These are phyloP conservation scores for Acrobasis suavella DNA, from an alignment of 2,888 invertebrate genomes.

Conservation along the genomic window DNA sequence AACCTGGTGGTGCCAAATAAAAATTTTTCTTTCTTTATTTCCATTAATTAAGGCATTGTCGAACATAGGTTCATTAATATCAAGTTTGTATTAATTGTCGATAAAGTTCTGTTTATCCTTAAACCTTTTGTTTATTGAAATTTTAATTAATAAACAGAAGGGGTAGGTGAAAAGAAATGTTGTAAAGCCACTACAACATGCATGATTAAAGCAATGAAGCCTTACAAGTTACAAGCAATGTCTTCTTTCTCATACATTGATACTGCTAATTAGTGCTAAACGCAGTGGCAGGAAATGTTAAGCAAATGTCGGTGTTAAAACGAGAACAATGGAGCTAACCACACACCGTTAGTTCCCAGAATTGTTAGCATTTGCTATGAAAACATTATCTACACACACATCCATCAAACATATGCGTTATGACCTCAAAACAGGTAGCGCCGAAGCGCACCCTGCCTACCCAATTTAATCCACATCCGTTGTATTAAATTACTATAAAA, in stretches of 20 bases:
- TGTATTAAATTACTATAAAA: constrained; percentile 76
- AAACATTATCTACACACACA: constrained; percentile 57
- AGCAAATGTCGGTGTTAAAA: constrained; percentile 56
- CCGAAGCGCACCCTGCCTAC: constrained; percentile 76
- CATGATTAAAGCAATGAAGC: constrained; percentile 5
- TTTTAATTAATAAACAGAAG: not conserved
- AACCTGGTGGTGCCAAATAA: too few relatives aligned
- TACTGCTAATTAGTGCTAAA: constrained; percentile 61
- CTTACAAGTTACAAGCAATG: constrained; percentile 35
- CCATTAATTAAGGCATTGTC: too few relatives aligned
- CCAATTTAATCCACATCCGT: constrained; percentile 81
- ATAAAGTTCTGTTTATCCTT: too few relatives aligned
- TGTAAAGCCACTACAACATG: not conserved
- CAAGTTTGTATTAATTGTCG: too few relatives aligned
- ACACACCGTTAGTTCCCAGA: constrained; percentile 64
- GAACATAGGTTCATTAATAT: too few relatives aligned
- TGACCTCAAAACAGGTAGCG: constrained; percentile 77
- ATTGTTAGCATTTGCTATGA: constrained; percentile 60
- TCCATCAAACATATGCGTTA: constrained; percentile 46
- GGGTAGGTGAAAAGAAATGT: constrained; percentile 1
- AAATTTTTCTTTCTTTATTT: too few relatives aligned
- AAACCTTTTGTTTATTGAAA: too few relatives aligned
- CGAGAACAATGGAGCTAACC: constrained; percentile 65
- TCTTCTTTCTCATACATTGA: constrained; percentile 45
- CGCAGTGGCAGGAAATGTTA: constrained; percentile 70